Conservation (phyloP, 2,888 invertebrate genomes). For the Atrina japonica region DNA sequence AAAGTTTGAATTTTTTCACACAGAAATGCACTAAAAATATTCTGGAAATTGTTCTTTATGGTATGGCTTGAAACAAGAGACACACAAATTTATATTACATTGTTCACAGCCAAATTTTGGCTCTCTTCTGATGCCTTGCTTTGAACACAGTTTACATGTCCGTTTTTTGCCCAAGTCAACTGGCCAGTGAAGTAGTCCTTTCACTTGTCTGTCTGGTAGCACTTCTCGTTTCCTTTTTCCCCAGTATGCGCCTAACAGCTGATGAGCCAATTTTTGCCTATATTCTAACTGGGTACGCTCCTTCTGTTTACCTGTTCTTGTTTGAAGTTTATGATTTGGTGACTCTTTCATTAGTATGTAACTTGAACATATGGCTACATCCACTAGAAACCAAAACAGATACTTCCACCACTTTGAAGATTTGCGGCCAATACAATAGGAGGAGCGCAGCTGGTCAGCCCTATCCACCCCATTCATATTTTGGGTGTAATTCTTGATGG, state of each 20-base stretch:
- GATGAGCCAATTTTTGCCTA: conserved; percentile 14
- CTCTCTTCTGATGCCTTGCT: conserved; percentile 18
- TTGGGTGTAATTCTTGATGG: conserved; percentile 17
- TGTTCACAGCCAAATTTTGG: conserved; percentile 24
- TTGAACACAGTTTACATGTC: conserved; percentile 24
- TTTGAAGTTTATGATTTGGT: not conserved
- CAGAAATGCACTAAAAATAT: not conserved
- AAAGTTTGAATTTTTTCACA: too few species aligned
- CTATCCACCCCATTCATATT: conserved; percentile 33
- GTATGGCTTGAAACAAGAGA: conserved; percentile 20
- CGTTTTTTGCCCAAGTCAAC: conserved; percentile 14
- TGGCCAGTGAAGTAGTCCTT: conserved; percentile 27
- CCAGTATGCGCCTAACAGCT: conserved; percentile 10
- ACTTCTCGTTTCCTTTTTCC: conserved; percentile 14
- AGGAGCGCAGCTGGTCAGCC: conserved; percentile 24
- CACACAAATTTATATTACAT: conserved; percentile 30
- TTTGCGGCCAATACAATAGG: conserved; percentile 18
- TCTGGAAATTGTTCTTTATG: conserved; percentile 23
- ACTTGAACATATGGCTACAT: conserved; percentile 9
- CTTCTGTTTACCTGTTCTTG: not conserved
- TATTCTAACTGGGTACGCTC: conserved; percentile 7
- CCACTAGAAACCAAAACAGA: conserved; percentile 26
- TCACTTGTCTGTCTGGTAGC: not conserved
- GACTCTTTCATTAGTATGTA: conserved; percentile 35
- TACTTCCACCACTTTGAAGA: conserved; percentile 26